Base-by-base conservation (phyloP, 2,797 vertebrate species). In the Neopelma chrysocephalum region DNA sequence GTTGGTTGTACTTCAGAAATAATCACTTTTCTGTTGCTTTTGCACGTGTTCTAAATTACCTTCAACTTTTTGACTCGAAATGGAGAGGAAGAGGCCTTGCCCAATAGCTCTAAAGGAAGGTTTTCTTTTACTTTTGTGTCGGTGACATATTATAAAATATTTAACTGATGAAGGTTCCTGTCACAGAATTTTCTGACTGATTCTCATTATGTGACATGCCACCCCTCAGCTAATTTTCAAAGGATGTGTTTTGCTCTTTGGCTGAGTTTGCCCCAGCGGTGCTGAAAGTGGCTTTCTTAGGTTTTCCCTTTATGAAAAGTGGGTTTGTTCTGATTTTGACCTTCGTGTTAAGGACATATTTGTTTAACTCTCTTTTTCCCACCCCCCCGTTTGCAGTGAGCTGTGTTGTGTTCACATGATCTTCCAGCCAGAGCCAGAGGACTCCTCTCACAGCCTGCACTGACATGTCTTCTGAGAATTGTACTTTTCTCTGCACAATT, bases 251-350 rank as follows among this genome's bases (percentile, higher is more conserved):
- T 75, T 78, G 61, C 60, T 68, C 70, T 71, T 88, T 12, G 51
- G 66, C 62, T 93, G 42, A 78, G 92, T 96, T 97, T 89, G 27
- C 20, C 65, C 72, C 58, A 88, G 70, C 43, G 87, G 17, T 96
- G 89, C 69, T 97, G 96, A 98, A 97, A 98, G 95, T 93, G 58
- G 25, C 79, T 92, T 97, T 95, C 82, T 96, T 97, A 94, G 96
- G 96, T 95, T 96, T 93, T 97, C 73, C 72, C 43, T 79, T 69
- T 82, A 62, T 98, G 97, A 98, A 98, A 98, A 97, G 93, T 56
- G 56, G 76, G 78, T 94, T 98, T 98, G 94, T 97, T 97, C 97
- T 97, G 80, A 34, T 89, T 92, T 90, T 97, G 96, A 98, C 97
- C 97, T 98, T 97, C 80, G 32, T 86, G 82, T 91, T 90, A 79